Conservation (phyloP, 2,113 vertebrate species). For the Acrocephalus kingi region DNA sequence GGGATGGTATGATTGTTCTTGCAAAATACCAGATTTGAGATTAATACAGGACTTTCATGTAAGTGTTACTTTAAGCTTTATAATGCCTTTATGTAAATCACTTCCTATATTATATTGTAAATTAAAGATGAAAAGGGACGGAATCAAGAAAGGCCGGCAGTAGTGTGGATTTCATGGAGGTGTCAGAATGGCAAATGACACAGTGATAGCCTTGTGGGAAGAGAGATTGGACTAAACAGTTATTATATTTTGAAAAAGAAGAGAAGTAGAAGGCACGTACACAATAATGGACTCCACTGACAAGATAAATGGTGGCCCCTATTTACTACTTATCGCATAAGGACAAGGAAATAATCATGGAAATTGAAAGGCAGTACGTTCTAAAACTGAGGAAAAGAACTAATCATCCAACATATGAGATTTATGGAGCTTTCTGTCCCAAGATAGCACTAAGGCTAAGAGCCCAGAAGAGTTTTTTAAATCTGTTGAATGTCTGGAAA, state of each 20-base stretch:
- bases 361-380: constrained; percentile 23
- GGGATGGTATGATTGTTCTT: not conserved
- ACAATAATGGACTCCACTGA: constrained; percentile 14
- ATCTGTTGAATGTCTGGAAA: not conserved
- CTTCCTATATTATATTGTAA: not conserved
- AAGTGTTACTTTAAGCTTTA: not conserved
- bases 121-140: not conserved
- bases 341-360: constrained; percentile 19
- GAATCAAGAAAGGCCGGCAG: not conserved
- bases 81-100: not conserved
- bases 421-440: not conserved
- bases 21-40: not conserved
- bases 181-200: not conserved
- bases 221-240: not conserved
- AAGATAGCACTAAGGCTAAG: not conserved
- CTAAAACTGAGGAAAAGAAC: not conserved
- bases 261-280: not conserved
- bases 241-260: not conserved
- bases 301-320: constrained; percentile 8
- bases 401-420: not conserved
- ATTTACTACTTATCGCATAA: constrained; percentile 6
- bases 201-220: not conserved
- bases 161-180: not conserved
- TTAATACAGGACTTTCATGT: not conserved
- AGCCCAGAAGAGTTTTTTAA: not conserved